Evolutionary conservation across 2,888 invertebrate species (phyloP).

Genomic region (Diabrotica balteata): DNA sequence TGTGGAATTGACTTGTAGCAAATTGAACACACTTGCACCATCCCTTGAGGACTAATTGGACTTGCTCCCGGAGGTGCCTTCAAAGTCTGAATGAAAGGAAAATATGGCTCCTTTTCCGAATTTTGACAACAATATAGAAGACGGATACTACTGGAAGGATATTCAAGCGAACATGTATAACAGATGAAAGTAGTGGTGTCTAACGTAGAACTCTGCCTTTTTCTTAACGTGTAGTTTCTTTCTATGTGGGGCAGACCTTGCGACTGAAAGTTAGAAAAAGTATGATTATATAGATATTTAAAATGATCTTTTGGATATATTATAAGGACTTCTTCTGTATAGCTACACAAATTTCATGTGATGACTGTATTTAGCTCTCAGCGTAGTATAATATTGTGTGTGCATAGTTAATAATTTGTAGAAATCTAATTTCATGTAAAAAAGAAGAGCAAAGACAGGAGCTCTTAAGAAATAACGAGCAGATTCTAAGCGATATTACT

Average conservation of each 20-base stretch:
- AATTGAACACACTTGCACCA: conserved; percentile 86
- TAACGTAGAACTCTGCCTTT: conserved; percentile 71
- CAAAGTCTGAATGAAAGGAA: conserved; percentile 84
- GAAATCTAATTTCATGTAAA: too few relatives aligned
- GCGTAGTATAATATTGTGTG: too few relatives aligned
- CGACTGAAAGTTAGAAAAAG: conserved; percentile 29
- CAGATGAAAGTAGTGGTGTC: conserved; percentile 82
- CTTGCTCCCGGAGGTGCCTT: conserved; percentile 84
- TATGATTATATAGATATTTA: too few relatives aligned
- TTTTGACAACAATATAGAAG: conserved; percentile 86
- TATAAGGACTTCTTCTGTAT: too few relatives aligned
- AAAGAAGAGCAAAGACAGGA: too few relatives aligned
- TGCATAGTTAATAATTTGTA: too few relatives aligned
- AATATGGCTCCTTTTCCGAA: conserved; percentile 86
- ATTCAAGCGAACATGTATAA: conserved; percentile 86
- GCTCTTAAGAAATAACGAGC: too few relatives aligned
- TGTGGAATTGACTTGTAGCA: conserved; percentile 85
- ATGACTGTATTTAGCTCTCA: too few relatives aligned
- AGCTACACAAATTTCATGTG: too few relatives aligned
- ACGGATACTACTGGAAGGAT: conserved; percentile 80
- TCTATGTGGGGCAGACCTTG: conserved; percentile 78
- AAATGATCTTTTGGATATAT: too few relatives aligned
- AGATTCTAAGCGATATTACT: too few relatives aligned
- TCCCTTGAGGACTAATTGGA: conserved; percentile 89
- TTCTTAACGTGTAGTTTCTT: conserved; percentile 81